Conservation (phyloP, 2,888 invertebrate genomes). For the Melolontha melolontha region DNA sequence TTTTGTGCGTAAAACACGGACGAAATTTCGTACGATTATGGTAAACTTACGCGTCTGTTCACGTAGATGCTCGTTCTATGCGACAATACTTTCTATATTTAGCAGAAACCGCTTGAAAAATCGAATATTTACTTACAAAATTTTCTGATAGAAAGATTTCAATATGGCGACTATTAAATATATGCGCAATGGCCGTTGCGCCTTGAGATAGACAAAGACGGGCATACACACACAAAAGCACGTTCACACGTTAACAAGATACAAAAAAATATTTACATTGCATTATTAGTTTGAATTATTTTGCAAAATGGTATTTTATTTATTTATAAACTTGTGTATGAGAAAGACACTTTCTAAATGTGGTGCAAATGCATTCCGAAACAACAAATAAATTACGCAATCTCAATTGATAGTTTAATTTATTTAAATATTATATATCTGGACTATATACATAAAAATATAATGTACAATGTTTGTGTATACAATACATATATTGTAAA, state of each 20-base stretch:
- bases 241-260: conserved; percentile 42
- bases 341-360: conserved; percentile 20
- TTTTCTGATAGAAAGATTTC: conserved; percentile 66
- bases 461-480: conserved; percentile 3
- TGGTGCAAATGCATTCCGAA: background rate
- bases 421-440: conserved; percentile 14
- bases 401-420: conserved; percentile 4
- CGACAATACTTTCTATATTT: conserved; percentile 40
- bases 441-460: conserved; percentile 17
- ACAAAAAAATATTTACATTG: conserved; percentile 34
- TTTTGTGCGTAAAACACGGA: conserved; percentile 18
- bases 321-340: background rate
- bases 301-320: conserved; percentile 26
- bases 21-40: conserved; percentile 41
- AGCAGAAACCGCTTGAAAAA: conserved; percentile 47
- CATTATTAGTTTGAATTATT: conserved; percentile 15
- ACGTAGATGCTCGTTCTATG: conserved; percentile 47
- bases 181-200: conserved; percentile 57
- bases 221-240: conserved; percentile 27
- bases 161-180: conserved; percentile 65
- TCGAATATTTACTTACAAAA: conserved; percentile 65
- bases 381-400: conserved; percentile 28
- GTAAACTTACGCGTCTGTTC: conserved; percentile 57
- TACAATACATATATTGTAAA: conserved; percentile 4
- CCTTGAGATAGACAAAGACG: conserved; percentile 33